phyloP scores from a whole-genome alignment of 2,797 vertebrate genomes.

The Propithecus perrieri region DNA sequence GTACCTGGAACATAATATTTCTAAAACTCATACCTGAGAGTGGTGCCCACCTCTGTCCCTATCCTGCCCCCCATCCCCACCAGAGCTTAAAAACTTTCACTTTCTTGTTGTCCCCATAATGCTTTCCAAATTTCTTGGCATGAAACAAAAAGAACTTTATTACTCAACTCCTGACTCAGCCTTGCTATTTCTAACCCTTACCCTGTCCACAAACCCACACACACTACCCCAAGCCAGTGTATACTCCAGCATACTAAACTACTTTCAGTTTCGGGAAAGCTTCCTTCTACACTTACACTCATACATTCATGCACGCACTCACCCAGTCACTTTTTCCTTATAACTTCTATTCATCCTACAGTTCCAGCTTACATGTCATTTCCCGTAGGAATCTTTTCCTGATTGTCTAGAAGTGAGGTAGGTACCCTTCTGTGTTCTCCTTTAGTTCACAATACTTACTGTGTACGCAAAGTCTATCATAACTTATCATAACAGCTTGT shows the following conservation, averaged over 20 bases:
- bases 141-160: slow-evolving; percentile 8
- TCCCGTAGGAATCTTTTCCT: not conserved
- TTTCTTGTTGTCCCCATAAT: not conserved
- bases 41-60: not conserved
- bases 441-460: not conserved
- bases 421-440: not conserved
- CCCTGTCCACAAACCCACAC: not conserved
- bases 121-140: not conserved
- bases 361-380: not conserved
- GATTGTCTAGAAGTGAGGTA: not conserved
- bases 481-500: not conserved
- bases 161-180: not conserved
- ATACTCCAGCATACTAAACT: not conserved
- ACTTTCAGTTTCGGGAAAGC: not conserved
- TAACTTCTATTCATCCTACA: not conserved
- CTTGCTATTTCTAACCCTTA: not conserved
- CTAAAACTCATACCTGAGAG: not conserved
- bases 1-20: not conserved
- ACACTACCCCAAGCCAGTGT: not conserved
- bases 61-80: not conserved
- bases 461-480: not conserved
- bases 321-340: not conserved
- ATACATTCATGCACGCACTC: not conserved
- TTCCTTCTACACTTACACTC: not conserved
- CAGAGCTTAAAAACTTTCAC: not conserved